Evolutionary conservation across 2,113 vertebrate genomes (phyloP), one percentile per base, ranked within the genome.

Genomic region (Polyodon spathula): DNA sequence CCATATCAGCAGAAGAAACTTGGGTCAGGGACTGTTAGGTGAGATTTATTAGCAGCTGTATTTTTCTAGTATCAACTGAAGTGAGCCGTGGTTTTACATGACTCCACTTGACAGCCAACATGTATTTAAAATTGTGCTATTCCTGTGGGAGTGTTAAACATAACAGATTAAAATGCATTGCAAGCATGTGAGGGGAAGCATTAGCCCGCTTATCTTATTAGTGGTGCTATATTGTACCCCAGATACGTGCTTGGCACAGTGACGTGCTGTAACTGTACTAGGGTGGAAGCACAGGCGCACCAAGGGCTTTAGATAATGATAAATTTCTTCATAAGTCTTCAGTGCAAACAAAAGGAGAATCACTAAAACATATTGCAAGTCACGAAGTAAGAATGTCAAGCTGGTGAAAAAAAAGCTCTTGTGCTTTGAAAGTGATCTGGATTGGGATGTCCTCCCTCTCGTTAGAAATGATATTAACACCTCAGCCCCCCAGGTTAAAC

Each of bases 31-130:
- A 79, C 85, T 86, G 88, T 73, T 81, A 78, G 51, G 67, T 58
- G 83, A 73, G 84, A 75, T 88, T 88, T 87, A 73, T 69, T 65
- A 81, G 66, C 86, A 84, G 84, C 86, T 89, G 86, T 84, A 84
- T 86, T 90, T 86, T 86, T 77, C 86, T 84, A 83, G 73, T 78
- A 71, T 80, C 83, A 79, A 68, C 82, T 84, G 76, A 75, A 80
- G 59, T 59, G 61, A 78, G 75, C 76, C 70, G 69, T 68, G 72
- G 77, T 81, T 54, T 74, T 75, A 68, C 72, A 70, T 84, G 81
- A 76, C 80, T 75, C 68, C 64, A 66, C 72, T 81, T 78, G 81
- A 61, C 80, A 72, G 66, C 55, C 53, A 6, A 46, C 63, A 63
- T 70, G 76, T 68, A 81, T 70, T 73, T 73, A 73, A 73, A 76